phyloP scores from a whole-genome alignment of 1,140 invertebrate genomes.

The Trachymyrmex septentrionalis region DNA sequence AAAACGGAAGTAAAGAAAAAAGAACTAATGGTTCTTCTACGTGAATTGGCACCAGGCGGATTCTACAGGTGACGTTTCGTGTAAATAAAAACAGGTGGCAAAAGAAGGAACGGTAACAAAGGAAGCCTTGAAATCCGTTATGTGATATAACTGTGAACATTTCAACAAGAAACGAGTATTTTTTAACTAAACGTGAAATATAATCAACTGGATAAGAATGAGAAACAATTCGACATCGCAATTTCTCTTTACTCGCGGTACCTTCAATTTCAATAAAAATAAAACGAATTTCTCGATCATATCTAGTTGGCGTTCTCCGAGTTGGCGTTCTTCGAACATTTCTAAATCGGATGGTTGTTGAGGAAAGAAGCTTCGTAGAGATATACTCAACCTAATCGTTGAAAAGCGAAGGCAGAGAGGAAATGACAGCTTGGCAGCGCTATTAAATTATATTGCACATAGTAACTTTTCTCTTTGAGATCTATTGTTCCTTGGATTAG shows the following conservation, averaged over 20 bases:
- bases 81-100: conserved; percentile 40
- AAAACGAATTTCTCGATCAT: conserved; percentile 26
- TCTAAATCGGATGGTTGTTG: conserved; percentile 42
- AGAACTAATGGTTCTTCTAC: conserved; percentile 35
- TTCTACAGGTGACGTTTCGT: conserved; percentile 25
- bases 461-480: conserved; percentile 21
- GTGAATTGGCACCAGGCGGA: conserved; percentile 17
- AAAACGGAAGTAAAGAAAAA: neutral
- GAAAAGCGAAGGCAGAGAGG: neutral
- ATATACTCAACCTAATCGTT: conserved; percentile 51
- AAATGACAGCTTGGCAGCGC: conserved; percentile 19
- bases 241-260: neutral
- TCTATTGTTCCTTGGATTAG: neutral
- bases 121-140: neutral
- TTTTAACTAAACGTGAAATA: neutral
- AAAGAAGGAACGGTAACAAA: conserved; percentile 22
- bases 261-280: neutral
- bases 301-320: conserved; percentile 27
- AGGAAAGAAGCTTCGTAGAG: conserved; percentile 25
- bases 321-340: conserved; percentile 15
- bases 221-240: neutral
- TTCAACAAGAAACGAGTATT: neutral
- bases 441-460: conserved; percentile 50
- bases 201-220: conserved; percentile 19
- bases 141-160: neutral